These are phyloP conservation scores for Caradrina clavipalpis DNA, from an alignment of 2,888 invertebrate genomes.

Conservation along the genomic window DNA sequence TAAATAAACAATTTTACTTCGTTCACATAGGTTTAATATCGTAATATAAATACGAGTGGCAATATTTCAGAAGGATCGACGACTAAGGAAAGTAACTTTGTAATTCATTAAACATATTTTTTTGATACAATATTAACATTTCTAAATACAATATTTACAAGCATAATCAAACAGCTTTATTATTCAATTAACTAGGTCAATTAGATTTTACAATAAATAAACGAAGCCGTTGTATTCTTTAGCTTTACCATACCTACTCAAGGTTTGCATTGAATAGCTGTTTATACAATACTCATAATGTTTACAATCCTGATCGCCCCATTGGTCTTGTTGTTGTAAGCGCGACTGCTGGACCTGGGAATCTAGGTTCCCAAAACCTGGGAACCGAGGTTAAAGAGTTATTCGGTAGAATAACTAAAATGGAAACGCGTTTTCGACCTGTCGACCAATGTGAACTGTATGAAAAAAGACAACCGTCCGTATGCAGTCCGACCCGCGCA, in stretches of 20 bases:
- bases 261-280: conserved; percentile 22
- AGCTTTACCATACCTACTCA: conserved; percentile 13
- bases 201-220: conserved; percentile 18
- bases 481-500: too few species aligned
- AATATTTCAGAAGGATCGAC: not conserved
- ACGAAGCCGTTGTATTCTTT: conserved; percentile 15
- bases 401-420: too few species aligned
- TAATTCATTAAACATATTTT: not conserved
- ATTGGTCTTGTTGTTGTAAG: too few species aligned
- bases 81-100: not conserved
- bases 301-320: not conserved
- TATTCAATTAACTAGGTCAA: conserved; percentile 19
- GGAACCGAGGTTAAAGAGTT: too few species aligned
- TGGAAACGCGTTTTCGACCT: too few species aligned
- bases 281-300: conserved; percentile 28
- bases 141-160: conserved; percentile 5
- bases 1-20: too few species aligned
- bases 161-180: conserved; percentile 17
- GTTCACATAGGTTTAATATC: too few species aligned
- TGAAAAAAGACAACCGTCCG: too few species aligned
- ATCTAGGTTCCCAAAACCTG: too few species aligned
- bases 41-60: too few species aligned
- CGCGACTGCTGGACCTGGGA: too few species aligned
- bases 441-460: too few species aligned
- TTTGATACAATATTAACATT: conserved; percentile 9